A percentile compares a stretch with the other conserved stretches of the same genome.
Evolutionary conservation across 2,797 vertebrate species (phyloP).

Genomic region (Pseudomugil tenellus): DNA sequence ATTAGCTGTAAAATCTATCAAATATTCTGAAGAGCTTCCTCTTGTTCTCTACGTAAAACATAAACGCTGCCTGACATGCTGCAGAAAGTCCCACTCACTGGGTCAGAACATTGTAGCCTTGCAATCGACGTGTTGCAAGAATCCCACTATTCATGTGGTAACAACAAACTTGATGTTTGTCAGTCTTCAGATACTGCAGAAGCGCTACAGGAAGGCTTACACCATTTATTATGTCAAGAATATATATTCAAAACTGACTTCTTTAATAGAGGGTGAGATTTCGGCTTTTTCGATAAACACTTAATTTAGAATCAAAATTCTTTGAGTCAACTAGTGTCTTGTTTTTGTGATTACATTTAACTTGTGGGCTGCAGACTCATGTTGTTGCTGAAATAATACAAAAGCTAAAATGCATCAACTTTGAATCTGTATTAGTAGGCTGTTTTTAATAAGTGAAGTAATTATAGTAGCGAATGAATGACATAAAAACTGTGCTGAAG

Average conservation of each 20-base stretch:
- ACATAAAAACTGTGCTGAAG: not conserved
- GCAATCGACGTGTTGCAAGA: not conserved
- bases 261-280: slow-evolving; percentile 56
- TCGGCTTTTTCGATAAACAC: slow-evolving; percentile 40
- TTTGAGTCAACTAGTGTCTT: slow-evolving; percentile 10
- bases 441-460: slow-evolving; percentile 4
- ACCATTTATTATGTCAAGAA: no score
- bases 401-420: slow-evolving; percentile 6
- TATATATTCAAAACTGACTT: slow-evolving; percentile 30
- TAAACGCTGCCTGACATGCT: not conserved
- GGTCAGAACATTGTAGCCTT: not conserved
- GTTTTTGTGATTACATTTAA: not conserved
- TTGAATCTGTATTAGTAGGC: not conserved
- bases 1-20: not conserved
- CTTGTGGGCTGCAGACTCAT: slow-evolving; percentile 20
- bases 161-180: not conserved
- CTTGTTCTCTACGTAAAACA: not conserved
- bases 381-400: not conserved
- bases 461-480: not conserved
- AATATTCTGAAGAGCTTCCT: not conserved
- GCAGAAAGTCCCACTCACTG: not conserved
- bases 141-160: not conserved
- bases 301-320: slow-evolving; percentile 67
- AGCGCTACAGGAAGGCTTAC: slow-evolving; percentile 13
- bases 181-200: slow-evolving; percentile 13